phyloP scores from a whole-genome alignment of 1,140 invertebrate genomes.

The Apis florea region DNA sequence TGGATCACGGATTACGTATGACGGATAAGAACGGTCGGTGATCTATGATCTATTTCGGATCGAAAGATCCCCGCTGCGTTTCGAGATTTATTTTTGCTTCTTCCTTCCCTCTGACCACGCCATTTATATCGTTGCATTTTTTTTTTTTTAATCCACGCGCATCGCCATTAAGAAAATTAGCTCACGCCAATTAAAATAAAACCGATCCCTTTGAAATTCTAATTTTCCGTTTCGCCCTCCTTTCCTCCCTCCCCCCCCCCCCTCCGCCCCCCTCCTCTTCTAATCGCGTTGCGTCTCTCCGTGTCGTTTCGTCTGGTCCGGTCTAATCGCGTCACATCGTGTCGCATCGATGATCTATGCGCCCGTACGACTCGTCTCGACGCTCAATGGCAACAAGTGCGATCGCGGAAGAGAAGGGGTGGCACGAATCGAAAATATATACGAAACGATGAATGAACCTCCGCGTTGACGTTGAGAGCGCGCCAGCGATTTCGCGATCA shows the following conservation, averaged over 20 bases:
- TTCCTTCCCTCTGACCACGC: too few relatives aligned
- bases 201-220: constrained; percentile 15
- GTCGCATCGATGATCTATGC: constrained; percentile 34
- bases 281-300: not conserved
- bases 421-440: constrained; percentile 57
- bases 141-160: not conserved
- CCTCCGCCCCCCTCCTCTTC: not conserved
- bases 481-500: constrained; percentile 54
- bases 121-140: not conserved
- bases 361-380: constrained; percentile 15
- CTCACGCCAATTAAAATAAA: too few relatives aligned
- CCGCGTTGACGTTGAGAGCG: constrained; percentile 56
- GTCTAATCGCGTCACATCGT: not conserved
- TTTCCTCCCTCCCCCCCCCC: not conserved
- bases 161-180: too few relatives aligned
- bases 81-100: constrained; percentile 36
- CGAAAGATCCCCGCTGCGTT: constrained; percentile 6
- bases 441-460: constrained; percentile 65
- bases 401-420: constrained; percentile 22
- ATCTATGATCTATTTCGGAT: constrained; percentile 42
- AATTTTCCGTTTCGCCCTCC: not conserved
- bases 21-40: constrained; percentile 45
- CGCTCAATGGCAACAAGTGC: constrained; percentile 58
- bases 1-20: not conserved
- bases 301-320: not conserved